Evolutionary conservation across 1,140 invertebrate species (phyloP).

Genomic region (Aphaenogaster floridana): DNA sequence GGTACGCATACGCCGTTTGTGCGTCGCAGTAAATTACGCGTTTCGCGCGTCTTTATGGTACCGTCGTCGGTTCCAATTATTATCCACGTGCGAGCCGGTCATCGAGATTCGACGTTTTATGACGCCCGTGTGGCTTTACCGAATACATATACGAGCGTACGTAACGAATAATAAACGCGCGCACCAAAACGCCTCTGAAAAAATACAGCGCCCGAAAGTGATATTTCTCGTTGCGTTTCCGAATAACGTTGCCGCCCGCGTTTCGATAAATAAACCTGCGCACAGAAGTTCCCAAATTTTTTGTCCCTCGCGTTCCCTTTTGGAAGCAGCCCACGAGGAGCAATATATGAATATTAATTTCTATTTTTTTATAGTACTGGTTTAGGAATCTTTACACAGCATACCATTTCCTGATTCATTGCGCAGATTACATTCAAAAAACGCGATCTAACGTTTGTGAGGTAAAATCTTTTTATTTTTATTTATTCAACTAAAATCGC

Average conservation of each 20-base stretch:
- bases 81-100: constrained; percentile 9
- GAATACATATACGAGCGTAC: constrained; percentile 11
- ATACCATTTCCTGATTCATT: background rate
- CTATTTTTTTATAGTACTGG: no score
- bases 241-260: background rate
- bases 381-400: background rate
- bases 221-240: constrained; percentile 38
- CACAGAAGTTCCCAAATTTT: background rate
- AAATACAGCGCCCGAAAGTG: constrained; percentile 17
- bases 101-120: constrained; percentile 45
- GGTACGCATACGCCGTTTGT: background rate
- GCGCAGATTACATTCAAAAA: background rate
- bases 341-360: no score
- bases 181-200: background rate
- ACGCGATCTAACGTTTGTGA: background rate
- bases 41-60: constrained; percentile 34
- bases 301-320: background rate
- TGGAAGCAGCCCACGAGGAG: background rate
- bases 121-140: constrained; percentile 10
- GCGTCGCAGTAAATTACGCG: constrained; percentile 36
- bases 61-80: constrained; percentile 43
- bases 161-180: constrained; percentile 43
- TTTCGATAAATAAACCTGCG: constrained; percentile 20
- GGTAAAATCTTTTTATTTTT: background rate
- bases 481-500: background rate